phyloP scores from a whole-genome alignment of 2,888 invertebrate genomes.

The Troides aeacus region DNA sequence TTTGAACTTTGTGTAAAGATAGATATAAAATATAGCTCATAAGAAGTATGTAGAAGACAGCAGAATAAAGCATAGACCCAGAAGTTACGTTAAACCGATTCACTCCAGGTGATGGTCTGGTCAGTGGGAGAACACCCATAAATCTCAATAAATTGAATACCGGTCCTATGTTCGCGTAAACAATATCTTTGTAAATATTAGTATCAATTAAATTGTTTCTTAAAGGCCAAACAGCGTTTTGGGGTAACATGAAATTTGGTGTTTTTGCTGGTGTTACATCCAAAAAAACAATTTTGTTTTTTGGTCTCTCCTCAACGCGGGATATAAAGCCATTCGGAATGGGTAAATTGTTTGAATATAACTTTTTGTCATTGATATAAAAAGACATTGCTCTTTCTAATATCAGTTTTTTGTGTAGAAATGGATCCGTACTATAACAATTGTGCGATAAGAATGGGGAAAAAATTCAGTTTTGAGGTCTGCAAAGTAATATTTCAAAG shows the following conservation, averaged over 20 bases:
- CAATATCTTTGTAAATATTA: constrained; percentile 59
- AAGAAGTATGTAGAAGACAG: constrained; percentile 70
- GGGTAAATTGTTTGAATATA: constrained; percentile 47
- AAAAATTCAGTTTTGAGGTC: constrained; percentile 41
- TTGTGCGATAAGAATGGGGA: constrained; percentile 42
- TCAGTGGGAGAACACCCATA: constrained; percentile 83
- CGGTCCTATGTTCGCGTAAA: constrained; percentile 73
- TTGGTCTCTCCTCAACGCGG: constrained; percentile 54
- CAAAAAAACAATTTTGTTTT: constrained; percentile 60
- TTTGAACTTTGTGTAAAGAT: constrained; percentile 81
- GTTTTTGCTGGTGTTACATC: constrained; percentile 65
- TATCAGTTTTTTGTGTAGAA: constrained; percentile 23
- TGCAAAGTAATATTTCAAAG: constrained; percentile 57
- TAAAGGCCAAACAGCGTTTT: constrained; percentile 58
- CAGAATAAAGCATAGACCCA: constrained; percentile 80
- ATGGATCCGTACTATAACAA: constrained; percentile 40
- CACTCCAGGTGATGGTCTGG: constrained; percentile 69
- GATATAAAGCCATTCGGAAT: constrained; percentile 60
- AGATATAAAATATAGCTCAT: constrained; percentile 81
- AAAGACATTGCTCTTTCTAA: constrained; percentile 50
- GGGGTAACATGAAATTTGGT: constrained; percentile 50
- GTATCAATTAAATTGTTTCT: constrained; percentile 57
- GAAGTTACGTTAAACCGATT: constrained; percentile 74
- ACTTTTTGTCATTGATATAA: constrained; percentile 49
- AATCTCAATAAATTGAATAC: constrained; percentile 67